Base-by-base conservation (phyloP, 2,797 vertebrate genomes). In the Loriculus beryllinus region DNA sequence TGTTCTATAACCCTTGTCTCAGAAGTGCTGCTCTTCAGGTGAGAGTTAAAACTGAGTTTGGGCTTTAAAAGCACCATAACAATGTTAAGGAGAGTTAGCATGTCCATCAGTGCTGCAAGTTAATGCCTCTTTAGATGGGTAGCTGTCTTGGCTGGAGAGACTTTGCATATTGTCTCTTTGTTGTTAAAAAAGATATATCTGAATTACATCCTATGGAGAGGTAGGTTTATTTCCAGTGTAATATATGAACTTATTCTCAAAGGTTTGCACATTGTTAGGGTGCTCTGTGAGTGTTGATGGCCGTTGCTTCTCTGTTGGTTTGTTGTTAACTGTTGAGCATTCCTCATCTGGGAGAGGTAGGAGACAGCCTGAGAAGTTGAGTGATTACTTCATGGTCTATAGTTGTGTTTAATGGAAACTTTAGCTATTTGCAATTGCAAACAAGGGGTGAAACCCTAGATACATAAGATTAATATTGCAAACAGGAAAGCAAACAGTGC, bases 391-490 rank as follows among this genome's bases (percentile, higher is more conserved):
- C 69, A 11, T 48, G 21, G 33, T 83, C 71, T 72, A 0, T 64
- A 35, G 71, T 75, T 88, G 78, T 45, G 59, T 57, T 86, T 48
- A 67, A 7, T 72, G 56, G 65, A 86, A 86, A 88, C 47, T 77
- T 74, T 17, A 86, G 52, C 86, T 81, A 37, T 75, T 91, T 96
- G 63, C 67, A 82, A 39, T 72, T 91, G 72, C 74, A 95, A 93
- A 67, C 48, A 68, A 81, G 42, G 43, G 22, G 5, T 42, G 71
- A 86, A 80, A 86, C 57, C 83, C 47, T 92, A 90, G 74, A 86
- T 69, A 56, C 20, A 0, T 47, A 67, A 63, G 43, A 92, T 91
- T 63, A 92, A 75, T 95, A 42, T 62, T 91, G 57, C 74, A 56
- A 89, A 69, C 25, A 76, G 82, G 62, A 78, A 80, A 69, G 31